A percentile compares a stretch with the other conserved stretches of the same genome.
Evolutionary conservation across 1,140 invertebrate species (phyloP).

Genomic region (Apis laboriosa): DNA sequence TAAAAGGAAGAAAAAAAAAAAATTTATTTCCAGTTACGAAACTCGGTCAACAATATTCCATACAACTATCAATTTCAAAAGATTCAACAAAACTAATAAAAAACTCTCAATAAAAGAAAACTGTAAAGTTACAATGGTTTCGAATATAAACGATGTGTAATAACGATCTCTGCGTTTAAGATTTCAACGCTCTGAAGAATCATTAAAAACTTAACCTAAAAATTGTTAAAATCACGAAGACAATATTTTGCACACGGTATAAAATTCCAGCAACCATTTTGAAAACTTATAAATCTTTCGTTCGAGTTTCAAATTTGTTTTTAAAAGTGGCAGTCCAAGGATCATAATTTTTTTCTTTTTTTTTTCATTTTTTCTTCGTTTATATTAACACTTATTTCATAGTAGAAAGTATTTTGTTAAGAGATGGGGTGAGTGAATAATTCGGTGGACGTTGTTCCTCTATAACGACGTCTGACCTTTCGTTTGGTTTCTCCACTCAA

Average conservation of each 20-base stretch:
- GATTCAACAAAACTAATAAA: neutral
- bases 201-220: neutral
- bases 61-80: neutral
- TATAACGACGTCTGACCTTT: slow-evolving; percentile 29
- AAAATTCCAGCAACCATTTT: slow-evolving; percentile 1
- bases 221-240: slow-evolving; percentile 19
- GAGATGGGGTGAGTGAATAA: slow-evolving; percentile 13
- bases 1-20: no score
- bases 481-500: neutral
- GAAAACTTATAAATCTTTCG: neutral
- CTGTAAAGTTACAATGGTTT: neutral
- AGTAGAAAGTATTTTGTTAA: slow-evolving; percentile 61
- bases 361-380: slow-evolving; percentile 2
- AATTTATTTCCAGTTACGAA: neutral
- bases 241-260: neutral
- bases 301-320: neutral
- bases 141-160: neutral
- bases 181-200: neutral
- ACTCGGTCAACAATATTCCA: neutral
- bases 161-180: neutral
- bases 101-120: neutral
- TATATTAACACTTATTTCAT: slow-evolving; percentile 57
- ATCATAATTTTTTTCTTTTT: neutral
- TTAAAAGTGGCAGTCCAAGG: slow-evolving; percentile 8
- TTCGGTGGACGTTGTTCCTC: slow-evolving; percentile 44